Base-by-base conservation (phyloP, 1,140 invertebrate genomes). In the Drosophila serrata region DNA sequence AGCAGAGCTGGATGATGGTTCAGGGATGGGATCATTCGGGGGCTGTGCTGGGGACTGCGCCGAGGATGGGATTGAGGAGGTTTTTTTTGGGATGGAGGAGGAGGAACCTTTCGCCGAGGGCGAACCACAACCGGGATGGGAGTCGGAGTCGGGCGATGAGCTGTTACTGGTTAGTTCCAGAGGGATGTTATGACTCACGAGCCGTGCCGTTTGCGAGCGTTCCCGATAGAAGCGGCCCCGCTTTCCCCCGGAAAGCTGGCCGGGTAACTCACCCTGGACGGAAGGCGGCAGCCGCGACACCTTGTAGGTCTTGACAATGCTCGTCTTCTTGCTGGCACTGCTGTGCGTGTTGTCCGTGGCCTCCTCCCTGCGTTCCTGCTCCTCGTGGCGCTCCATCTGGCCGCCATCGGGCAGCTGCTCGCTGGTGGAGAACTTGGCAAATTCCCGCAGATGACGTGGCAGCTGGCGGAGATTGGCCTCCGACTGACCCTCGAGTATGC, bases 381-480 rank as follows among this genome's bases (percentile, higher is more conserved):
- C 37, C 60, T 90, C 84, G 35, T 91, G 81, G 1, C 76, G 80
- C 60, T 87, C 72, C 67, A 84, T 45, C 11, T 87, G 84, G 1
- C 69, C 90, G 1, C 77, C 90, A 55, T 76, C 87, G 9, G 82
- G 84, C 33, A 91, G 70, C 43, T 90, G 76, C 13, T 91, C 90
- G 48, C 81, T 70, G 17, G 63, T 92, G 6, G 90, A 87, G 62
- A 92, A 92, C 56, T 93, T 93, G 57, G 96, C 94, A 79, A 96
- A 96, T 80, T 97, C 96, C 77, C 95, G 94, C 62, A 97, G 93
- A 92, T 97, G 96, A 74, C 94, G 95, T 0, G 96, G 96, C 33
- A 97, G 92, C 39, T 94, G 94, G 61, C 94, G 93, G 6, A 95
- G 93, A 74, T 95, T 94, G 60, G 93, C 94, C 57, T 95, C 90